phyloP scores from a whole-genome alignment of 1,140 invertebrate genomes.

The Maconellicoccus hirsutus region DNA sequence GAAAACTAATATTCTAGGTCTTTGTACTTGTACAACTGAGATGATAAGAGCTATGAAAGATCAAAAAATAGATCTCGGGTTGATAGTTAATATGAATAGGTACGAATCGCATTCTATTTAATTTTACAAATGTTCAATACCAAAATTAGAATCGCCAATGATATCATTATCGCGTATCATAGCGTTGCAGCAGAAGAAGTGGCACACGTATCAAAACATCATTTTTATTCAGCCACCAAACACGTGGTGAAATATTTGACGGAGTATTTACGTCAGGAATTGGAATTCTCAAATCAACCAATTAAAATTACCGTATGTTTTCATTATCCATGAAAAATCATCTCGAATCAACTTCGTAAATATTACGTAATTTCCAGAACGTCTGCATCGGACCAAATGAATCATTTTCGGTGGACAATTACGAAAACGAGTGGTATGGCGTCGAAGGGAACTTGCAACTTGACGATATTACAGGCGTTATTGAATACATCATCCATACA shows the following conservation, averaged over 20 bases:
- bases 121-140: too few species aligned
- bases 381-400: background rate
- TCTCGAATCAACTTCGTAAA: background rate
- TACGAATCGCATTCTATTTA: background rate
- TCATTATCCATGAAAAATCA: background rate
- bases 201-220: background rate
- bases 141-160: too few species aligned
- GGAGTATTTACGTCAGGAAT: slow-evolving; percentile 3
- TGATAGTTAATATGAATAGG: slow-evolving; percentile 11
- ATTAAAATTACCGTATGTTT: slow-evolving; percentile 10
- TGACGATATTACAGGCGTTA: background rate
- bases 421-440: background rate
- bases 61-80: slow-evolving; percentile 8
- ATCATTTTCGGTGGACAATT: background rate
- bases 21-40: background rate
- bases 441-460: background rate
- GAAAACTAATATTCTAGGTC: background rate
- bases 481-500: slow-evolving; percentile 3
- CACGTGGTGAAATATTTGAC: background rate
- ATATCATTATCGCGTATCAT: too few species aligned
- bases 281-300: background rate
- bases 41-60: slow-evolving; percentile 18
- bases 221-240: slow-evolving; percentile 13
- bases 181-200: background rate
- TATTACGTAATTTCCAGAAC: background rate